Evolutionary conservation across 2,113 vertebrate genomes (phyloP).

Genomic region (Labeo rohita): DNA sequence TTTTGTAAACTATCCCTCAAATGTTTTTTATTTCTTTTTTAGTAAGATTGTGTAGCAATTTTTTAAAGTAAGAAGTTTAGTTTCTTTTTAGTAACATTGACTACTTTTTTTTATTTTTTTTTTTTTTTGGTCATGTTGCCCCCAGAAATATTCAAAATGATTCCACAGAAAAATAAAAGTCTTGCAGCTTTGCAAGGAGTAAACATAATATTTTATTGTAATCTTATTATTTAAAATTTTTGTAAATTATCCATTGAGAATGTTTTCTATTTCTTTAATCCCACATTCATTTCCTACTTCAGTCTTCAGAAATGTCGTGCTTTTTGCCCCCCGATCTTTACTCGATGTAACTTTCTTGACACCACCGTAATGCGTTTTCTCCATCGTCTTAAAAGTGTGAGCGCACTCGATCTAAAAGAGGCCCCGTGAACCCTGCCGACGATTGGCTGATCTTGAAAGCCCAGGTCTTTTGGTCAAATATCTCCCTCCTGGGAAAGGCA

Average conservation of each 20-base stretch:
- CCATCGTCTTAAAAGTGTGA: slow-evolving; percentile 25
- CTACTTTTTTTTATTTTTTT: no score
- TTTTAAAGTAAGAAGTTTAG: no score
- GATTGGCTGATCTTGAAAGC: slow-evolving; percentile 29
- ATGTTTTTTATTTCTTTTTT: background rate
- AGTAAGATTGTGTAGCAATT: no score
- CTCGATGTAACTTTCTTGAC: slow-evolving; percentile 16
- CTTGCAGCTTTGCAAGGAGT: no score
- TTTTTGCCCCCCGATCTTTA: background rate
- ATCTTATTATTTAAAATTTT: no score
- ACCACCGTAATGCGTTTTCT: background rate
- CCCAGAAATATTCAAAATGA: no score
- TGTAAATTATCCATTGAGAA: background rate
- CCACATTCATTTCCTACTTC: background rate
- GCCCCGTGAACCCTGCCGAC: background rate
- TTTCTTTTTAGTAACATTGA: no score
- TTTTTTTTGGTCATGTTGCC: no score
- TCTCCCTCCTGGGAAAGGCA: slow-evolving; percentile 31
- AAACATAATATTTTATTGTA: no score
- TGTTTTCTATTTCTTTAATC: background rate
- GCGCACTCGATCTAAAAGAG: background rate
- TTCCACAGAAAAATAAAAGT: no score
- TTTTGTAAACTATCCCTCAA: background rate
- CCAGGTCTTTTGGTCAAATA: slow-evolving; percentile 38
- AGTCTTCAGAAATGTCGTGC: background rate